Evolutionary conservation across 2,888 invertebrate species (phyloP).

Genomic region (Brachylomia viminalis): DNA sequence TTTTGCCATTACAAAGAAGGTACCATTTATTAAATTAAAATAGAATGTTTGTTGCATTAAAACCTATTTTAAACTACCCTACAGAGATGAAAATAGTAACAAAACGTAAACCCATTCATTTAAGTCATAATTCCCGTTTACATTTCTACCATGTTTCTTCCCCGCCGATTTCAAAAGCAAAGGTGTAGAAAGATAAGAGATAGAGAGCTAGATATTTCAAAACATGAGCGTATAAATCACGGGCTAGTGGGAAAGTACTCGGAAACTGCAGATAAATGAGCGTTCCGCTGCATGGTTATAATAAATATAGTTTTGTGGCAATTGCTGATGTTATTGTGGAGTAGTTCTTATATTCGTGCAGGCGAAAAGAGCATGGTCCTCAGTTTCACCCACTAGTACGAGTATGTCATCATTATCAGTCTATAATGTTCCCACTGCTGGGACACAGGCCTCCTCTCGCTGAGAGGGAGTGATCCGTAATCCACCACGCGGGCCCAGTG

Average conservation of each 20-base stretch:
- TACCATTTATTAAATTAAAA: no score
- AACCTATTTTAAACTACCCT: no score
- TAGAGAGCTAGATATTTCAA: constrained; percentile 52
- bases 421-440: no score
- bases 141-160: constrained; percentile 33
- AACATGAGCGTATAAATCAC: constrained; percentile 62
- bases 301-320: constrained; percentile 47
- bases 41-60: no score
- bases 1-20: no score
- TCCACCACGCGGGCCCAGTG: no score
- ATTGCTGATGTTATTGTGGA: constrained; percentile 14
- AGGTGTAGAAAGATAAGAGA: constrained; percentile 52
- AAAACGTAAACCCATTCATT: constrained; percentile 37
- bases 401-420: no score
- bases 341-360: not conserved
- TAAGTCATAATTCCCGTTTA: constrained; percentile 36
- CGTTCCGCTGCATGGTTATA: constrained; percentile 25
- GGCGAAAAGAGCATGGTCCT: not conserved
- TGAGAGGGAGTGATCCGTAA: no score
- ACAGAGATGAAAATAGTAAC: not conserved
- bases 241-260: constrained; percentile 48
- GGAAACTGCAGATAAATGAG: constrained; percentile 54
- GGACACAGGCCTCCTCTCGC: no score
- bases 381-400: not conserved
- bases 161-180: constrained; percentile 48